A percentile compares a stretch with the other conserved stretches of the same genome.
These are phyloP conservation scores for Palythoa grandiflora DNA, from an alignment of 92 coral and sea anemone genomes.

Conservation along the genomic window DNA sequence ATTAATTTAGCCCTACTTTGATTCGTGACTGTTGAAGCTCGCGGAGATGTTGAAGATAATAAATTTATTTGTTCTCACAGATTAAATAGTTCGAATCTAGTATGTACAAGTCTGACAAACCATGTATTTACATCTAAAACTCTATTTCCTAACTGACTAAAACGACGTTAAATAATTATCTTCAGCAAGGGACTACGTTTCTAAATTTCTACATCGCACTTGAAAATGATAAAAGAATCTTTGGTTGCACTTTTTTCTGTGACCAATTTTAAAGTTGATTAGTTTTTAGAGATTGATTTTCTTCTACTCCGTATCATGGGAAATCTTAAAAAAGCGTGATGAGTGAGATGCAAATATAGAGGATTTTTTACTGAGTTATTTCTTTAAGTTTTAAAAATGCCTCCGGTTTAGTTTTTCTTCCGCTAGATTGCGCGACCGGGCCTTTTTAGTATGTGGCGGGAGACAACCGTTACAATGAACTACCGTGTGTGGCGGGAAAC, in stretches of 20 bases:
- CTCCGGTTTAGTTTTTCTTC: no score
- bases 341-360: background rate
- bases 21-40: no score
- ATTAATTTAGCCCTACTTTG: no score
- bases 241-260: no score
- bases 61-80: background rate
- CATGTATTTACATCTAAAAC: constrained; percentile 7
- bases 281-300: no score
- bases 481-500: no score
- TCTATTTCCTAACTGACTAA: background rate
- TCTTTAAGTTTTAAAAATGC: background rate
- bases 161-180: background rate
- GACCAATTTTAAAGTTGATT: no score
- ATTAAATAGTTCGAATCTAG: constrained; percentile 10
- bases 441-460: no score
- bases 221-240: background rate
- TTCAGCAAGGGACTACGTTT: background rate
- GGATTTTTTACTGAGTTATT: background rate
- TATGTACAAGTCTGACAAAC: constrained; percentile 9
- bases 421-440: background rate
- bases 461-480: no score
- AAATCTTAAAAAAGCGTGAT: no score
- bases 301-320: no score
- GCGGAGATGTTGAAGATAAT: background rate
- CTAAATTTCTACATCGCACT: background rate